Conservation (phyloP, 2,797 vertebrate genomes). For the Leucoraja ocellata region DNA sequence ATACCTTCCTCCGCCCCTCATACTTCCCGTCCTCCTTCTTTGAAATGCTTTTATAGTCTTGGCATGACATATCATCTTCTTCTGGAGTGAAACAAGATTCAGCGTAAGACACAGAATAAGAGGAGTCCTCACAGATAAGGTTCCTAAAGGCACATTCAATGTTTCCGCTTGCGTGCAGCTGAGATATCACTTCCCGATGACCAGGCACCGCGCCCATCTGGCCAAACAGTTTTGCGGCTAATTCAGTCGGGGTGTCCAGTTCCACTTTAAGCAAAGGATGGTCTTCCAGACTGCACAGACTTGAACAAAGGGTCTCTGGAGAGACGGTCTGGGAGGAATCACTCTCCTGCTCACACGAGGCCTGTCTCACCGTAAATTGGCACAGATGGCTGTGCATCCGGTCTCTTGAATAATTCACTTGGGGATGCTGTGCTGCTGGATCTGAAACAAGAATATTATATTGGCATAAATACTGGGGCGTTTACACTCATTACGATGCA, state of each 20-base stretch:
- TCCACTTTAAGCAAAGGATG: slow-evolving; percentile 66
- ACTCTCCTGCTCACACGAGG: slow-evolving; percentile 67
- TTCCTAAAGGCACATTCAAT: slow-evolving; percentile 77
- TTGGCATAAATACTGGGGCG: neutral
- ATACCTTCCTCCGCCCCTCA: slow-evolving; percentile 67
- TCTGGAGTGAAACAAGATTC: slow-evolving; percentile 80
- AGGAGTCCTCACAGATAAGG: slow-evolving; percentile 76
- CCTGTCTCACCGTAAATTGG: slow-evolving; percentile 62
- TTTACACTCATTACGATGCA: neutral
- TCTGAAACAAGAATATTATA: slow-evolving; percentile 50
- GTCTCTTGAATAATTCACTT: slow-evolving; percentile 71
- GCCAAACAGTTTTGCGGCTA: slow-evolving; percentile 81
- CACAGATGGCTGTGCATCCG: slow-evolving; percentile 78
- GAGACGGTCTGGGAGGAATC: slow-evolving; percentile 79
- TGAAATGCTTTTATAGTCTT: slow-evolving; percentile 70
- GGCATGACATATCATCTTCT: slow-evolving; percentile 74
- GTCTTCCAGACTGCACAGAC: slow-evolving; percentile 88
- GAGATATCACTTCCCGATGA: slow-evolving; percentile 71
- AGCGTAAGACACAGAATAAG: slow-evolving; percentile 75
- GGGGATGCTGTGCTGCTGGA: slow-evolving; percentile 49
- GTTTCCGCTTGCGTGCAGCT: slow-evolving; percentile 64
- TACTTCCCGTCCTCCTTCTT: slow-evolving; percentile 54
- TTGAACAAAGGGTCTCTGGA: slow-evolving; percentile 88
- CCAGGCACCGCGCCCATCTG: slow-evolving; percentile 40
- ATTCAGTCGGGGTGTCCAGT: slow-evolving; percentile 71